phyloP scores from a whole-genome alignment of 1,140 invertebrate species.

The Dendroctonus valens region DNA sequence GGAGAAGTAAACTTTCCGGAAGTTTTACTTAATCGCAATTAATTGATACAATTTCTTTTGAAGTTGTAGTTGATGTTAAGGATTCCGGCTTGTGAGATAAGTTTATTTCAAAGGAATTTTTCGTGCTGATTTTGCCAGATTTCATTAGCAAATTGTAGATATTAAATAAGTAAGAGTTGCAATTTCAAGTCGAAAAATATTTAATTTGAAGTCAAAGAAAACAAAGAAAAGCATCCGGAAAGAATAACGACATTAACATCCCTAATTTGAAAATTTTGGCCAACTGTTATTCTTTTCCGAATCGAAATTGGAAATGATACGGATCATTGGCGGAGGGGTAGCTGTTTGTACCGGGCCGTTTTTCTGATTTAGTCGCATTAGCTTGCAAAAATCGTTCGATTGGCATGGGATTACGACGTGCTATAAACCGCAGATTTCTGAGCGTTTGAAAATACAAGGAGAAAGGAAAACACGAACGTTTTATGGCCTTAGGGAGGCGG shows the following conservation, averaged over 20 bases:
- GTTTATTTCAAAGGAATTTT: no score
- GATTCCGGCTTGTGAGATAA: no score
- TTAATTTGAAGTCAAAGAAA: no score
- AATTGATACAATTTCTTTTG: background rate
- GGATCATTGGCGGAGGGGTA: background rate
- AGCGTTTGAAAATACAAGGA: slow-evolving; percentile 7
- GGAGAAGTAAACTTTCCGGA: slow-evolving; percentile 7
- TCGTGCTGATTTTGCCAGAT: no score
- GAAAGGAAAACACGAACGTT: slow-evolving; percentile 5
- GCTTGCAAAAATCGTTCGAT: slow-evolving; percentile 29
- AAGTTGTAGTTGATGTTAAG: slow-evolving; percentile 1
- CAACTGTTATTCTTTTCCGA: background rate
- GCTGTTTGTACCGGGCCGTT: no score
- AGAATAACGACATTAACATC: background rate
- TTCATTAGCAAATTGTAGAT: no score
- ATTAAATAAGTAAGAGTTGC: no score
- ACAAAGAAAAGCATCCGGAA: no score
- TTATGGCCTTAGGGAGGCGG: slow-evolving; percentile 1
- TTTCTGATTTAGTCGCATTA: slow-evolving; percentile 20
- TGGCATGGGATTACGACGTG: slow-evolving; percentile 19
- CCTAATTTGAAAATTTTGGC: background rate
- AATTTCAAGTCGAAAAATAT: no score
- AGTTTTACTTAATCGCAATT: slow-evolving; percentile 18
- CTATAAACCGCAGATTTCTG: slow-evolving; percentile 28
- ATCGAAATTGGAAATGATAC: background rate